Evolutionary conservation across 2,113 vertebrate genomes (phyloP), one percentile per base, ranked within the genome.

Genomic region (Calcarius ornatus): DNA sequence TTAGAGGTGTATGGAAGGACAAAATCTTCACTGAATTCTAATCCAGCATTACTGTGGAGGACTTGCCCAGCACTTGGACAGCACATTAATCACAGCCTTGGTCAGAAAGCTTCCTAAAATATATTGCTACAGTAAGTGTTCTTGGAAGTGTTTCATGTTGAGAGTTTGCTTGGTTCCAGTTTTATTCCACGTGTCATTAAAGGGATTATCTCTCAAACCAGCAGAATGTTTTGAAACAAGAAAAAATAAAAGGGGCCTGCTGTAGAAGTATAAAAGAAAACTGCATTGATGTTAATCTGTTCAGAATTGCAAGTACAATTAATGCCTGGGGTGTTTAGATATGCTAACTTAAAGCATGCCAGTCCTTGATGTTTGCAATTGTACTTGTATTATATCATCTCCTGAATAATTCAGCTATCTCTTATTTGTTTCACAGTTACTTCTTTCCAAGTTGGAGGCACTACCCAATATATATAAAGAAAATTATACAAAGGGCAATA

Each of bases 401-500:
- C 30, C 38, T 92, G 65, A 96, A 89, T 94, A 92, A 96, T 93
- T 78, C 57, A 91, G 17, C 54, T 50, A 8, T 81, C 51, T 95
- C 38, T 63, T 71, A 68, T 61, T 93, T 90, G 59, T 75, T 95
- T 86, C 78, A 70, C 19, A 54, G 33, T 88, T 70, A 59, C 38
- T 93, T 50, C 31, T 90, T 73, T 87, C 35, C 23, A 64, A 93
- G 25, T 81, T 88, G 89, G 51, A 86, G n/a, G 38, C 31, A 17
- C 43, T 90, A 27, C 22, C 35, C 66, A 79, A 14, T 61, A 94
- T 81, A 81, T 72, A 80, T 20, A 59, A 73, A 91, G 65, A 70
- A 86, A 81, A 68, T 24, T 4, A 79, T 76, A 81, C 10, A 91
- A 91, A 82, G 47, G 38, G 19, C 21, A 90, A 59, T 70, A 89